Base-by-base conservation (phyloP, 2,888 invertebrate genomes). In the Saturnia pavonia region DNA sequence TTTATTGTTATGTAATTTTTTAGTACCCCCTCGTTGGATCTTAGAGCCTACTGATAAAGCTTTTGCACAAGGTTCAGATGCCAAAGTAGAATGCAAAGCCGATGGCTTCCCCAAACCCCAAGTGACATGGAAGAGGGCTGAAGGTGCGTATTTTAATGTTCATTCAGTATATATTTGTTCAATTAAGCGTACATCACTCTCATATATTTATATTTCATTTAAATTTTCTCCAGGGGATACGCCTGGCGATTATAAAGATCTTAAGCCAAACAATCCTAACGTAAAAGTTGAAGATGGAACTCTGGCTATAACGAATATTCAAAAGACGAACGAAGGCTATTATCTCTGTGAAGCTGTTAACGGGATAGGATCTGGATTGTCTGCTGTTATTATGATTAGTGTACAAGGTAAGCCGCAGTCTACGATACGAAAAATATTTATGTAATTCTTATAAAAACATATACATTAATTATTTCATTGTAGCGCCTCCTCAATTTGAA, bases 1-100 rank as follows among this genome's bases (percentile, higher is more conserved):
- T 60, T 60, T 60, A 60, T 60, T 27, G 25, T 57, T 27, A 27
- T 27, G 25, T 60, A 60, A 19, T 14, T 60, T 70, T 69, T 94
- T 96, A 98, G 98, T 98, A 85, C 98, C 98, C 83, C 98, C 98
- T 76, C 97, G 98, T 91, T 98, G 98, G 98, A 98, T 98, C 91
- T 94, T 98, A 84, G 98, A 98, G 91, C 98, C 98, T 71, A 98
- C 98, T 85, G 98, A 98, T 89, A 98, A 98, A 94, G 98, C 98
- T 83, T 98, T 98, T 93, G 98, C 98, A 78, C 98, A 98, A 94
- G 98, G 98, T 78, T 98, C 98, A 80, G 97, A 98, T 91, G 98
- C 98, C 79, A 97, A 97, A 88, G 97, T 98, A 83, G 98, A 98
- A 95, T 98, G 98, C 92, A 98, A 98, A 95, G 98, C 98, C 89